Conservation (phyloP, 2,113 vertebrate genomes). For the Arenaria interpres region DNA sequence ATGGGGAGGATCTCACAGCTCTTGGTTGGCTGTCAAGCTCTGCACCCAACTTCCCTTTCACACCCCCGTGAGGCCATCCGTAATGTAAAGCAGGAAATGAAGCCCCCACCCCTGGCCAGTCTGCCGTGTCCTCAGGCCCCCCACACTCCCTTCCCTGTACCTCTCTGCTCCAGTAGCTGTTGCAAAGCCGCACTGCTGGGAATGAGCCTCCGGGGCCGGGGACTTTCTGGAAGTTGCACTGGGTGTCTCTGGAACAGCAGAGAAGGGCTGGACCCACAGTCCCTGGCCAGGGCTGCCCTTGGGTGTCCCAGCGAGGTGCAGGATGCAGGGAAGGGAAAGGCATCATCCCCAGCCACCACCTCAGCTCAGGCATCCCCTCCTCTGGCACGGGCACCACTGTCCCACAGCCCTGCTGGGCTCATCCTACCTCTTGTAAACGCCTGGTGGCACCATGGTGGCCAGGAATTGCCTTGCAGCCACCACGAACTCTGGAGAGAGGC, state of each 20-base stretch:
- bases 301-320: not conserved
- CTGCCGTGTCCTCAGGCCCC: not conserved
- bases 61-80: not conserved
- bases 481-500: constrained; percentile 80
- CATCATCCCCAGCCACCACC: not conserved
- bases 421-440: constrained; percentile 86
- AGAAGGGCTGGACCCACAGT: not conserved
- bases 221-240: constrained; percentile 76
- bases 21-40: not conserved
- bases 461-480: constrained; percentile 72
- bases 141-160: constrained; percentile 38
- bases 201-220: constrained; percentile 37
- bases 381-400: fast-evolving
- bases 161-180: constrained; percentile 93
- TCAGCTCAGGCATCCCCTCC: not conserved
- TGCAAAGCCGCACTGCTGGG: constrained; percentile 86
- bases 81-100: not conserved
- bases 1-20: not conserved
- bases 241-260: constrained; percentile 75
- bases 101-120: not conserved
- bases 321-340: not conserved
- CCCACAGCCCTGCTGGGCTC: fast-evolving
- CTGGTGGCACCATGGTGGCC: constrained; percentile 85
- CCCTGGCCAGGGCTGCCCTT: not conserved
- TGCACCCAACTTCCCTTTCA: not conserved